Conservation (phyloP, 2,113 vertebrate species). For the Odontesthes bonariensis region DNA sequence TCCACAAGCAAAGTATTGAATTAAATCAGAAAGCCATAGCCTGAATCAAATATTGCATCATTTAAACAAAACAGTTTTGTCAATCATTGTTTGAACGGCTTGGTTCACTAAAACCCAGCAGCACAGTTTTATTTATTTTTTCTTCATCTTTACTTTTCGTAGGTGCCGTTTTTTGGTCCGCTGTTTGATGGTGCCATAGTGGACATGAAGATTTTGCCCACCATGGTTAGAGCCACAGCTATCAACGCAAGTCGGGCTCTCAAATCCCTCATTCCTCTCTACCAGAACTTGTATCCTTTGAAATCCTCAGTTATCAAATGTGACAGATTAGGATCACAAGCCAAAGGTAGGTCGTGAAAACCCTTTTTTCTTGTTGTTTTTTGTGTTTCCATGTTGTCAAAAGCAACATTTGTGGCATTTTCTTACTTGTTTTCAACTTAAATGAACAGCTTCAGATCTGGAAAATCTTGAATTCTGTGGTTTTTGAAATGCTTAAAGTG, state of each 20-base stretch:
- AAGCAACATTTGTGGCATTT: not conserved
- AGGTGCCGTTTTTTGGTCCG: conserved; percentile 98
- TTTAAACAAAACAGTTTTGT: conserved; percentile 24
- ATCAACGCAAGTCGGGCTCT: conserved; percentile 98
- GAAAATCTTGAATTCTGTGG: too few relatives aligned
- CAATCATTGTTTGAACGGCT: conserved; percentile 27
- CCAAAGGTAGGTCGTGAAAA: conserved; percentile 23
- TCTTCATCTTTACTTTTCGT: not conserved
- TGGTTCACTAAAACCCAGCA: conserved; percentile 3
- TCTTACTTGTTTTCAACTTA: not conserved
- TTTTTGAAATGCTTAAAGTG: too few relatives aligned
- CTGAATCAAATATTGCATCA: conserved; percentile 47
- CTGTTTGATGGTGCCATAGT: conserved; percentile 98
- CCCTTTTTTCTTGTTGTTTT: not conserved
- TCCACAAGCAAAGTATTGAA: conserved; percentile 71
- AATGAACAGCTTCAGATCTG: too few relatives aligned
- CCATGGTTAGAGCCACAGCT: conserved; percentile 96
- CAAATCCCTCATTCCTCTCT: conserved; percentile 96
- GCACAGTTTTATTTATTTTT: not conserved
- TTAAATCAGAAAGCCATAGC: conserved; percentile 57
- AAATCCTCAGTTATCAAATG: not conserved
- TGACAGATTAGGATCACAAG: not conserved
- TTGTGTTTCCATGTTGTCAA: too few relatives aligned
- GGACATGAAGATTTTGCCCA: conserved; percentile 96
- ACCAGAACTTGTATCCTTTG: conserved; percentile 99